Conservation (phyloP, 2,888 invertebrate species). For the Acrobasis repandana region DNA sequence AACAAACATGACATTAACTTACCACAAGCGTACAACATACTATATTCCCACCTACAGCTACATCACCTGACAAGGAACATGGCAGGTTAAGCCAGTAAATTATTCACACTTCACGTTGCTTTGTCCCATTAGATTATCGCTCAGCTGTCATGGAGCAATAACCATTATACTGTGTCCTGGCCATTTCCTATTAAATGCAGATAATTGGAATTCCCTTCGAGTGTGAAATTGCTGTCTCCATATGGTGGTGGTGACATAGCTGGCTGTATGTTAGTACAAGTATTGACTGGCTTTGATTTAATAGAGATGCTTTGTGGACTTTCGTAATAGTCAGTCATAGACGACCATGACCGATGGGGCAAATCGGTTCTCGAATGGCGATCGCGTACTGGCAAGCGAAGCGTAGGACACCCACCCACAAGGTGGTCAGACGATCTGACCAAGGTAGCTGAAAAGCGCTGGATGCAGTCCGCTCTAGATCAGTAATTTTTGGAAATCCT, state of each 20-base stretch:
- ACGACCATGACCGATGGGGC: too few relatives aligned
- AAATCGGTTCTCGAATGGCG: too few relatives aligned
- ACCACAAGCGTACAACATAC: not conserved
- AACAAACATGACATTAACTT: too few relatives aligned
- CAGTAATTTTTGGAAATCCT: too few relatives aligned
- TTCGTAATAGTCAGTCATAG: too few relatives aligned
- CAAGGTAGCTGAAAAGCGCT: too few relatives aligned
- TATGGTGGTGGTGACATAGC: slow-evolving; percentile 4
- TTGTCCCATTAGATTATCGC: slow-evolving; percentile 23
- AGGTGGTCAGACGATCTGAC: too few relatives aligned
- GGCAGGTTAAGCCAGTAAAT: slow-evolving; percentile 9
- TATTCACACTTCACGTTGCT: slow-evolving; percentile 21
- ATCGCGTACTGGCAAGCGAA: too few relatives aligned
- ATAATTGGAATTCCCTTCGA: slow-evolving; percentile 62
- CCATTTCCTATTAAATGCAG: slow-evolving; percentile 52
- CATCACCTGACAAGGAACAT: not conserved
- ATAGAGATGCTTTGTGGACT: not conserved
- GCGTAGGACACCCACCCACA: too few relatives aligned
- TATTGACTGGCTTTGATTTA: not conserved
- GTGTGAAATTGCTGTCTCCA: slow-evolving; percentile 53
- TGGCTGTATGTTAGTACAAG: not conserved
- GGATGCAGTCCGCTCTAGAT: too few relatives aligned
- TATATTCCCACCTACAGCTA: not conserved
- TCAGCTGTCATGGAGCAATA: slow-evolving; percentile 26
- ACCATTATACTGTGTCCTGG: slow-evolving; percentile 32